Evolutionary conservation across 2,888 invertebrate species (phyloP), one percentile per base, ranked within the genome.

Genomic region (Endotricha flammealis): DNA sequence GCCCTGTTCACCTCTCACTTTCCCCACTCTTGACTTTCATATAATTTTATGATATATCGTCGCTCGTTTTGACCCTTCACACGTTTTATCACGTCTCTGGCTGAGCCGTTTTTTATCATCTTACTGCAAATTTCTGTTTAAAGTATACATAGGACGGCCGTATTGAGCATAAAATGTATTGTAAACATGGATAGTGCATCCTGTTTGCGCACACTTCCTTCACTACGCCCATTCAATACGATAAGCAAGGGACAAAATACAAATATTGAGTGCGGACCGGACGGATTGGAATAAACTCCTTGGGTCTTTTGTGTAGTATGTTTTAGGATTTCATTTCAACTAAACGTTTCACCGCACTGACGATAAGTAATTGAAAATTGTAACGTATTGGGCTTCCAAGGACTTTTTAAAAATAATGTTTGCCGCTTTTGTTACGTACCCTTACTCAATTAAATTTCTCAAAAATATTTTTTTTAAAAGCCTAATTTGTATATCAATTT

Each of bases 41-140:
- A 80, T 86, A 83, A 85, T 82, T 83, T 83, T 80, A 82, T 83
- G 85, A 86, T 86, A 74, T 85, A 85, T 83, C 64, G 79, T 48
- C 64, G 73, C 64, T 67, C 75, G 68, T 72, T 77, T 67, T 83
- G 85, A 83, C 83, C 83, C 83, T 78, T 79, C 81, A 72, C 75
- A 76, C 75, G 67, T 76, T 81, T 81, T 85, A 81, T 81, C 69
- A 75, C 67, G 57, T 57, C 64, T 63, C 60, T 58, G 60, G 64
- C 60, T 61, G 51, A 57, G 48, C 50, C 47, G 56, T 53, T 57
- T 43, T 45, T 46, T 43, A 48, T 53, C 47, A 51, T 55, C 45
- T 46, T 53, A 58, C 55, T 66, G 64, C 64, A 69, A 71, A 69
- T 66, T 70, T 63, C 53, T 53, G 46, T 66, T 67, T 64, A 70